Percentiles rank a stretch among this genome's conserved stretches.
These are phyloP conservation scores for Tragelaphus strepsiceros DNA, from an alignment of 2,113 vertebrate genomes.

Conservation along the genomic window DNA sequence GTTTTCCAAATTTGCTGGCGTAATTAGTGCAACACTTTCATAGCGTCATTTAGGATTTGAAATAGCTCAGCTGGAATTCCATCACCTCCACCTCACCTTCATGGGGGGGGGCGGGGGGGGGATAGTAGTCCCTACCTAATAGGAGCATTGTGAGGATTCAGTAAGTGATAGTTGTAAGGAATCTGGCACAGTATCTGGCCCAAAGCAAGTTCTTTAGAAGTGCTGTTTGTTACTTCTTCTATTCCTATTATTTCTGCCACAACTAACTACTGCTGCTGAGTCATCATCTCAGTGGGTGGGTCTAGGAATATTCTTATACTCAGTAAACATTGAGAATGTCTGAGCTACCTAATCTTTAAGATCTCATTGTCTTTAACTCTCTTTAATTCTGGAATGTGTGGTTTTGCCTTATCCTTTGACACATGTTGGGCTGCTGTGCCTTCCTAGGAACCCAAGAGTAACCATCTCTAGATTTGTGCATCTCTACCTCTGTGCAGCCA, in stretches of 20 bases:
- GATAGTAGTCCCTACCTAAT: background rate
- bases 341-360: background rate
- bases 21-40: background rate
- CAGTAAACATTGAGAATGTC: background rate
- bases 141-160: background rate
- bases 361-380: background rate
- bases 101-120: background rate
- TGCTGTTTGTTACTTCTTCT: background rate
- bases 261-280: background rate
- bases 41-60: background rate
- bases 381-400: background rate
- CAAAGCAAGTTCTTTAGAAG: background rate
- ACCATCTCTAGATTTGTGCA: background rate
- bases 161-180: background rate
- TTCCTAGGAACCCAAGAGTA: background rate
- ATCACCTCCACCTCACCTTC: background rate
- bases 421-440: background rate
- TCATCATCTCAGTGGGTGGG: too few relatives aligned
- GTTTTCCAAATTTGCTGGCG: background rate
- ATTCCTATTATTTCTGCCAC: background rate
- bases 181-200: background rate
- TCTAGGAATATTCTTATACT: background rate
- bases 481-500: background rate
- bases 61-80: background rate
- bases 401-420: background rate